Evolutionary conservation across 2,888 invertebrate genomes (phyloP).

Genomic region (Leptogaster cylindrica): DNA sequence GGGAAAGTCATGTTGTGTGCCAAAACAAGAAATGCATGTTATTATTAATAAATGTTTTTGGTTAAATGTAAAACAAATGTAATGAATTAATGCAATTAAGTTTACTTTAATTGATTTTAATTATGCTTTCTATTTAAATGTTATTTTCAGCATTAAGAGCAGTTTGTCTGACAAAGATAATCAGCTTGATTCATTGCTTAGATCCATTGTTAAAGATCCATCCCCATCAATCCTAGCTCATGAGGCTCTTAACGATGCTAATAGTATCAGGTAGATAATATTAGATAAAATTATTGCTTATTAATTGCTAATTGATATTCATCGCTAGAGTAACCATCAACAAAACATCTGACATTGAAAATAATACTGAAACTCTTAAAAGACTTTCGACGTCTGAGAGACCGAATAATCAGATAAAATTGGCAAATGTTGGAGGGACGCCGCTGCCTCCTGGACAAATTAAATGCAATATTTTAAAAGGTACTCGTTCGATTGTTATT

Average conservation of each 20-base stretch:
- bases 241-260: slow-evolving; percentile 67
- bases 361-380: slow-evolving; percentile 72
- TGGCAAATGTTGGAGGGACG: slow-evolving; percentile 67
- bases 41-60: background rate
- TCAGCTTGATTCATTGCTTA: slow-evolving; percentile 77
- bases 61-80: background rate
- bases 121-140: slow-evolving; percentile 9
- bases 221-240: slow-evolving; percentile 65
- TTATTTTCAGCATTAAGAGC: slow-evolving; percentile 60
- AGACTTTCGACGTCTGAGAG: slow-evolving; percentile 69
- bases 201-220: slow-evolving; percentile 76
- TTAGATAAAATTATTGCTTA: slow-evolving; percentile 27
- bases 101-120: background rate
- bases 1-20: background rate
- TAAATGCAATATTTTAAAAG: slow-evolving; percentile 94
- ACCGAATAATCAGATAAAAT: slow-evolving; percentile 74
- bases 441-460: slow-evolving; percentile 88
- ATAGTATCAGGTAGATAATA: slow-evolving; percentile 63
- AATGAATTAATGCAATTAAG: background rate
- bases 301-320: slow-evolving; percentile 54
- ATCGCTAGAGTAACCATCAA: slow-evolving; percentile 60
- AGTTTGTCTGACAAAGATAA: slow-evolving; percentile 66
- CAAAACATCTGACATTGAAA: slow-evolving; percentile 63
- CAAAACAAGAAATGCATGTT: background rate
- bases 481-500: slow-evolving; percentile 61